Percentiles rank a stretch among this genome's conserved stretches.
Conservation (phyloP, 2,113 vertebrate genomes). For the Gnathonemus echidnorhynchus region DNA sequence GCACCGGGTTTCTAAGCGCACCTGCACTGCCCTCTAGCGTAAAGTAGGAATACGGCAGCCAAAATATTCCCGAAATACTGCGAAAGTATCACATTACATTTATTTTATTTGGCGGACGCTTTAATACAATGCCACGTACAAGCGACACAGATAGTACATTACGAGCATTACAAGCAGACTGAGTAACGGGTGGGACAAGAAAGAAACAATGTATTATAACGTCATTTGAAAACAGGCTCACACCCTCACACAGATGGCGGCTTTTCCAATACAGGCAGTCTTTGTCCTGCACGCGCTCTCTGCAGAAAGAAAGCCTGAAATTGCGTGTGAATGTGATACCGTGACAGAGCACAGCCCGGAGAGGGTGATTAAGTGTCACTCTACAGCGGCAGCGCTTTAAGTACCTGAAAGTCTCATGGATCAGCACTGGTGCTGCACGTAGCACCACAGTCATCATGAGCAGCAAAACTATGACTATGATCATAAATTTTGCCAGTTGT, state of each 20-base stretch:
- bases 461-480: background rate
- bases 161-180: background rate
- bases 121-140: background rate
- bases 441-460: background rate
- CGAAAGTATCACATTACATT: background rate
- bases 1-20: background rate
- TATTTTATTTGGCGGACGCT: background rate
- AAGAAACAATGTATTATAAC: background rate
- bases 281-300: background rate
- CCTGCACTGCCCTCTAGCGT: background rate
- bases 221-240: background rate
- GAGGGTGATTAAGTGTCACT: background rate
- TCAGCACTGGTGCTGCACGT: background rate
- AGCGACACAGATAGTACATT: background rate
- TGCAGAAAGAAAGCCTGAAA: background rate
- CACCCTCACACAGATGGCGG: background rate
- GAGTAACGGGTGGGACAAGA: background rate
- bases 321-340: background rate
- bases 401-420: background rate
- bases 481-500: background rate
- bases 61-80: background rate
- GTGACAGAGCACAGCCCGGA: background rate
- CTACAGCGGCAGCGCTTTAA: background rate
- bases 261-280: background rate
- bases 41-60: background rate